Conservation (phyloP, 2,888 invertebrate genomes). For the Andrena haemorrhoa region DNA sequence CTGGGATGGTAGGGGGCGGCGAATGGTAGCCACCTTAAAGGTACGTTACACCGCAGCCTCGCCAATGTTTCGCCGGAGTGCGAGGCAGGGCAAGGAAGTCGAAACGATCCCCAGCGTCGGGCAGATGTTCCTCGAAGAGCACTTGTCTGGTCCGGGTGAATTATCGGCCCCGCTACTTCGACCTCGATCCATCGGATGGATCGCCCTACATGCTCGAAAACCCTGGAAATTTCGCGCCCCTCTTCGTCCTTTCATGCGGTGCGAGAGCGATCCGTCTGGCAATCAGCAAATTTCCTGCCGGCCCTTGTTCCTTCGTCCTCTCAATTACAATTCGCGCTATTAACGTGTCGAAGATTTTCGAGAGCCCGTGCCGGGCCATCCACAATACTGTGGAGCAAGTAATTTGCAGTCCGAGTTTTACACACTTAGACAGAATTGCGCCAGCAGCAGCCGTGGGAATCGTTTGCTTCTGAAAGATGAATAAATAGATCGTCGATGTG, state of each 20-base stretch:
- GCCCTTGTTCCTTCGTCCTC: background rate
- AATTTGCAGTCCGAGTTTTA: too few species aligned
- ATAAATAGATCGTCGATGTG: too few species aligned
- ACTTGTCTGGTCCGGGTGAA: slow-evolving; percentile 60
- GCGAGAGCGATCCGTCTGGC: slow-evolving; percentile 18
- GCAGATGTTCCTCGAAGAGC: slow-evolving; percentile 42
- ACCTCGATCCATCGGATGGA: slow-evolving; percentile 37
- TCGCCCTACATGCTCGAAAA: slow-evolving; percentile 36
- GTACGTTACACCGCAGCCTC: slow-evolving; percentile 37
- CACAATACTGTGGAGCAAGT: too few species aligned
- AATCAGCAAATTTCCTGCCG: slow-evolving; percentile 34
- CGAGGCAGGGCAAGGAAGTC: slow-evolving; percentile 16
- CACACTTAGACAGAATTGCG: too few species aligned
- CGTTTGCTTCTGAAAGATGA: too few species aligned
- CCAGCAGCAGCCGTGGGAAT: too few species aligned
- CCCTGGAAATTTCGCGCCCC: slow-evolving; percentile 46
- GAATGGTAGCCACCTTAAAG: slow-evolving; percentile 17
- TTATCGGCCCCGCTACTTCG: slow-evolving; percentile 60
- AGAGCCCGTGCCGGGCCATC: background rate
- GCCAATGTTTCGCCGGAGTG: slow-evolving; percentile 33
- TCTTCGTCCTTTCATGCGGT: slow-evolving; percentile 41
- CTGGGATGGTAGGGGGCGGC: background rate
- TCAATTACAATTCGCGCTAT: background rate
- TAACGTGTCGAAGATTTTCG: background rate
- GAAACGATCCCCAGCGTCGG: slow-evolving; percentile 7